Conservation (phyloP, 2,113 vertebrate species). For the Epinephelus lanceolatus region DNA sequence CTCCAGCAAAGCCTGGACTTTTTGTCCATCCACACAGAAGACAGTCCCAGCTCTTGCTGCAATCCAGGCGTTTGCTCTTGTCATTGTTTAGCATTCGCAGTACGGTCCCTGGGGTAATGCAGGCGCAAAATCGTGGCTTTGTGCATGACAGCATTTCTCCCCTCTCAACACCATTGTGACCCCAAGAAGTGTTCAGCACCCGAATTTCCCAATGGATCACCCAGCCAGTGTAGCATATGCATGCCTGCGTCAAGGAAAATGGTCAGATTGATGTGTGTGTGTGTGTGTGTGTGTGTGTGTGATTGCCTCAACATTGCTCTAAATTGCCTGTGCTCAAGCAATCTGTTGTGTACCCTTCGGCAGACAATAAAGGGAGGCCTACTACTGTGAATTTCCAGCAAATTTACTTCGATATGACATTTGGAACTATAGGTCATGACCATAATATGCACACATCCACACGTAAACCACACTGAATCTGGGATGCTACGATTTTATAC, state of each 20-base stretch:
- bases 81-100: constrained; percentile 76
- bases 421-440: not conserved
- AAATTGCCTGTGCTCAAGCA: constrained; percentile 31
- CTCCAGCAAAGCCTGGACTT: constrained; percentile 73
- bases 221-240: constrained; percentile 27
- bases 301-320: constrained; percentile 29
- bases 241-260: constrained; percentile 15
- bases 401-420: not conserved
- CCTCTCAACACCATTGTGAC: constrained; percentile 42
- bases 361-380: not conserved
- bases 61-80: constrained; percentile 64
- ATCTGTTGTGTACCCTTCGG: constrained; percentile 15
- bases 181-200: constrained; percentile 36
- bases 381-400: constrained; percentile 13
- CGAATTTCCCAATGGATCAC: constrained; percentile 63
- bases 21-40: constrained; percentile 71
- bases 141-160: constrained; percentile 46
- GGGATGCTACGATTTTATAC: no score
- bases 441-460: not conserved
- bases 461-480: no score
- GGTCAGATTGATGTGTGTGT: constrained; percentile 27
- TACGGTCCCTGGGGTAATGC: constrained; percentile 35
- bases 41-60: constrained; percentile 59
- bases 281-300: not conserved
- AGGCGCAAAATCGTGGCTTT: constrained; percentile 43